phyloP scores from a whole-genome alignment of 1,140 invertebrate species.

The Bacillus rossius region DNA sequence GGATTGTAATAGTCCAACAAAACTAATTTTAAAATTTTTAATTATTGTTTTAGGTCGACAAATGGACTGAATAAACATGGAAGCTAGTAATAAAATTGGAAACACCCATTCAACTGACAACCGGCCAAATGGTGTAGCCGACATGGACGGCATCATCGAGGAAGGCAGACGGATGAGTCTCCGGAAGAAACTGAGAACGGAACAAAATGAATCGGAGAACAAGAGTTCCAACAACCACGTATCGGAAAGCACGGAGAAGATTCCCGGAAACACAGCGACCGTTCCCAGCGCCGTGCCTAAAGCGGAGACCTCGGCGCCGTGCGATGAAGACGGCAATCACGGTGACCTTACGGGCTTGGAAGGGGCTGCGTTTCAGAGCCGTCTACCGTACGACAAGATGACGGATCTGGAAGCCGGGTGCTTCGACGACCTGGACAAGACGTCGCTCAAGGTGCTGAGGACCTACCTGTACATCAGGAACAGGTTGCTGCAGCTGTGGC shows the following conservation, averaged over 20 bases:
- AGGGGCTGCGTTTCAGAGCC: constrained; percentile 88
- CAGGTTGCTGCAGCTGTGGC: constrained; percentile 88
- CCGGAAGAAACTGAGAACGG: too few species aligned
- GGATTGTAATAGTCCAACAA: too few species aligned
- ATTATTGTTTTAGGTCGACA: constrained; percentile 9
- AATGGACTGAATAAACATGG: constrained; percentile 2
- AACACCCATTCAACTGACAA: too few species aligned
- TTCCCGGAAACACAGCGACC: not conserved
- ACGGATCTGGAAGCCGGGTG: constrained; percentile 89
- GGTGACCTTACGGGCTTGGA: constrained; percentile 57
- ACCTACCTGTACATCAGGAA: constrained; percentile 92
- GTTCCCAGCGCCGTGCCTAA: not conserved
- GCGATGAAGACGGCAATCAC: not conserved
- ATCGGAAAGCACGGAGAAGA: too few species aligned
- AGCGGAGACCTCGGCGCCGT: too few species aligned
- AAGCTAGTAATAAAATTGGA: too few species aligned
- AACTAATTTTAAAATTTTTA: not conserved
- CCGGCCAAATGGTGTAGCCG: too few species aligned
- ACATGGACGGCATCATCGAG: too few species aligned
- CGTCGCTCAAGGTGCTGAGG: constrained; percentile 76
- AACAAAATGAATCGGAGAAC: too few species aligned
- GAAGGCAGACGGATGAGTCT: too few species aligned
- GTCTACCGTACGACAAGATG: constrained; percentile 92
- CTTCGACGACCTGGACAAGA: constrained; percentile 85
- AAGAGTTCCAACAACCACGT: too few species aligned